Conservation (phyloP, 2,888 invertebrate genomes). For the Idaea dimidiata region DNA sequence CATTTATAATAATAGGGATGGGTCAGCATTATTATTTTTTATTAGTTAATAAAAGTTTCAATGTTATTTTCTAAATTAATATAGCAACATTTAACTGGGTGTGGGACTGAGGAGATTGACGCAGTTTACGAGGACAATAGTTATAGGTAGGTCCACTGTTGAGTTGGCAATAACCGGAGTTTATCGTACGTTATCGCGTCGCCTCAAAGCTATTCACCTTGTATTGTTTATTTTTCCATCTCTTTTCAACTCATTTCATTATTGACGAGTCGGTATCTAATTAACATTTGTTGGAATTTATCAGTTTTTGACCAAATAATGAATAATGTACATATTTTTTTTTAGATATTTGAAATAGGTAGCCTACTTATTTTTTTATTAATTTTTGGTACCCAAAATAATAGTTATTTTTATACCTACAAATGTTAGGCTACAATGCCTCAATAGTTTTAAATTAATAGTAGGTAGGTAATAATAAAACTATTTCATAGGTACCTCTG, state of each 20-base stretch:
- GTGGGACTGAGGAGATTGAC: conserved; percentile 55
- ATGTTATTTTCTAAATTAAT: conserved; percentile 11
- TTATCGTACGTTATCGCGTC: conserved; percentile 69
- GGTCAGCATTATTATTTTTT: neutral
- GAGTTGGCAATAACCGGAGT: conserved; percentile 76
- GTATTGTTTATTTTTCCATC: conserved; percentile 49
- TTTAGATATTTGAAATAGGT: too few species aligned
- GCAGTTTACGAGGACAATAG: conserved; percentile 70
- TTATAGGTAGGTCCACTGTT: conserved; percentile 76
- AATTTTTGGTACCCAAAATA: too few species aligned
- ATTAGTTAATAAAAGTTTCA: conserved; percentile 7
- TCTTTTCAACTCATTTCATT: conserved; percentile 27
- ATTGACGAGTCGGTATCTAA: neutral
- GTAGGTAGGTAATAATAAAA: too few species aligned
- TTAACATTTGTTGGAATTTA: conserved; percentile 22
- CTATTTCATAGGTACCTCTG: too few species aligned
- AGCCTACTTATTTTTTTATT: too few species aligned
- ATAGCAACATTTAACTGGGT: conserved; percentile 69
- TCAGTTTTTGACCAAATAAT: neutral
- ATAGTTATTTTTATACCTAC: too few species aligned
- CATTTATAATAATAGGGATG: conserved; percentile 7
- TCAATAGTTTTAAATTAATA: too few species aligned
- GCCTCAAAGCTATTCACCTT: conserved; percentile 68
- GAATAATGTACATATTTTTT: too few species aligned
- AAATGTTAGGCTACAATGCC: too few species aligned